Base-by-base conservation (phyloP, 1,140 invertebrate genomes). In the Rhopalosiphum padi region DNA sequence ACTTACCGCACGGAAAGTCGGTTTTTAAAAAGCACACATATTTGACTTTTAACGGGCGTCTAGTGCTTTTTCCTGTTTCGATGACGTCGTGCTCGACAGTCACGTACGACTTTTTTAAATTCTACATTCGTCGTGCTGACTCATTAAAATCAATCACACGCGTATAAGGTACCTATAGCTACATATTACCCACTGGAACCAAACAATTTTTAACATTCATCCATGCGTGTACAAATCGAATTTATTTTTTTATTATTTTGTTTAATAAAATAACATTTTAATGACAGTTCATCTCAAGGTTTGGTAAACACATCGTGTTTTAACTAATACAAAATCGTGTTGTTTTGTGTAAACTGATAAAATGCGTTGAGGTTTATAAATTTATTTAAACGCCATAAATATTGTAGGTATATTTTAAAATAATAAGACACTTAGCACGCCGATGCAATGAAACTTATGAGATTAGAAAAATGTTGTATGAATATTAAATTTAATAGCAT, bases 131-230 rank as follows among this genome's bases (percentile, higher is more conserved):
- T 90, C 55, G 55, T 15, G 18, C 90, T n/a, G 46, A 91, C 90
- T 91, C 35, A 91, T 91, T 91, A 91, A 91, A 91, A 91, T 91
- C 35, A 90, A 91, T 91, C 90, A 60, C 51, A 46, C 41, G 23
- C 77, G 21, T 83, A 77, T n/a, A n/a, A n/a, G 15, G 60, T 77
- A 77, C 35, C 77, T 83, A 37, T 37, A 77, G n/a, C 30, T 77
- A 83, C 35, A 83, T 22, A 83, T 37, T 83, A 83, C 22, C 77
- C 77, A 23, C 37, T 37, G 35, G n/a, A 83, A 37, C 77, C 77
- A 37, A 83, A 83, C 30, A 77, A 77, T 77, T 77, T 77, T 35
- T 30, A 77, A 77, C 15, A 77, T 77, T 77, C n/a, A 6, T 18
- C 15, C n/a, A 77, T 6, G 60, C 30, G 5, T 77, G 5, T n/a